Evolutionary conservation across 2,797 vertebrate genomes (phyloP), one percentile per base, ranked within the genome.

Genomic region (Gymnodraco acuticeps): DNA sequence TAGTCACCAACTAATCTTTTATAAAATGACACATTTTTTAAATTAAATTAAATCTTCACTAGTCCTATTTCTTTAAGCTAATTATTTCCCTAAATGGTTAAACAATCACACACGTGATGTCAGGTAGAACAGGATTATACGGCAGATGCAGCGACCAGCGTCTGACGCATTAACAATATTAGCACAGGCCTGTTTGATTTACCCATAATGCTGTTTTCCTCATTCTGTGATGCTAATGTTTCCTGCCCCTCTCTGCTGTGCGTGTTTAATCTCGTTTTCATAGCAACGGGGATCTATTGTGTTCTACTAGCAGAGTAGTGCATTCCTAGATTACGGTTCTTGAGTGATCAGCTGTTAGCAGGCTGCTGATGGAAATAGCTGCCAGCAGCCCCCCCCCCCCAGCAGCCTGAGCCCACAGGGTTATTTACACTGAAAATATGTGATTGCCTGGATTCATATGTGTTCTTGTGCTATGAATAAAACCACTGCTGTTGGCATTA

Each of bases 301-400:
- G 83, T 87, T 78, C 87, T 42, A 90, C 87, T 92, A 90, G 87
- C 84, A 70, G 80, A 83, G 70, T 51, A 75, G 80, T 83, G 82
- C 82, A 87, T 87, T 92, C 83, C 73, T 85, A 90, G 85, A 91
- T 92, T 91, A 78, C 75, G 50, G 72, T 78, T 83, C 67, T 80
- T 81, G 70, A 88, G 75, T 31, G 72, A 88, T 86, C 89, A 88
- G 84, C 86, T 90, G 83, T 85, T 73, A 50, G 51, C 42, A 10
- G 63, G 64, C 72, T 70, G 75, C 65, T 76, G 80, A 78, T 91
- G 61, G 73, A 92, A 90, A 91, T 87, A 81, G 80, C 45, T 20
- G 77, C 50, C 78, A 65, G 79, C 53, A 73, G 56, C 52, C 43
- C 73, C 6, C 59, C 64, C 65, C 19, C 43, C 73, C 6, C 59